A percentile compares a stretch with the other conserved stretches of the same genome.
phyloP scores from a whole-genome alignment of 2,888 invertebrate genomes.

The Phyllotreta cruciferae region DNA sequence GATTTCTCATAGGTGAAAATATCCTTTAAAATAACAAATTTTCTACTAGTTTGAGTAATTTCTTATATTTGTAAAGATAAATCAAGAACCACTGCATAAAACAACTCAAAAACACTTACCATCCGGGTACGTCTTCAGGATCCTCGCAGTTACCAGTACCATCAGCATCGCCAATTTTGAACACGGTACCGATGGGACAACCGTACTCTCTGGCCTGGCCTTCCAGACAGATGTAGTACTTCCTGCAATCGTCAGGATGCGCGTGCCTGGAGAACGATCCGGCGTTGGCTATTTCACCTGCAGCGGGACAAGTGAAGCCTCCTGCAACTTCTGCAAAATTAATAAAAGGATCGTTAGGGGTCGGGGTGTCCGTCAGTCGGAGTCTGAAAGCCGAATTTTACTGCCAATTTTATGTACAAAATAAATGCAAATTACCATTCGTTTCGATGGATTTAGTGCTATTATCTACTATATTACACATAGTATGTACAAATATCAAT shows the following conservation, averaged over 20 bases:
- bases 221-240: conserved; percentile 94
- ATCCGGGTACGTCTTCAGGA: conserved; percentile 95
- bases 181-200: conserved; percentile 94
- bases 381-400: conserved; percentile 39
- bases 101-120: conserved; percentile 67
- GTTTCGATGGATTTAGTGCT: too few species aligned
- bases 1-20: too few species aligned
- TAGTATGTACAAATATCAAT: too few species aligned
- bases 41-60: too few species aligned
- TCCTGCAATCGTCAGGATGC: conserved; percentile 93
- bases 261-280: conserved; percentile 95
- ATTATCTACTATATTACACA: too few species aligned
- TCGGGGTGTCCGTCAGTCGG: conserved; percentile 38
- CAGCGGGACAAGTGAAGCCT: conserved; percentile 86
- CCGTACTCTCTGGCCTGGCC: conserved; percentile 93
- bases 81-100: too few species aligned
- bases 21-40: too few species aligned
- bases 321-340: conserved; percentile 81
- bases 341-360: conserved; percentile 27
- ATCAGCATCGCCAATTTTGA: conserved; percentile 90
- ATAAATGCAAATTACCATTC: not conserved
- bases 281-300: conserved; percentile 80
- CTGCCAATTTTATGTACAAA: conserved; percentile 11
- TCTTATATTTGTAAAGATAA: too few species aligned
- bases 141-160: conserved; percentile 94